Evolutionary conservation across 2,797 vertebrate species (phyloP).

Genomic region (Paramormyrops hopkinsi): DNA sequence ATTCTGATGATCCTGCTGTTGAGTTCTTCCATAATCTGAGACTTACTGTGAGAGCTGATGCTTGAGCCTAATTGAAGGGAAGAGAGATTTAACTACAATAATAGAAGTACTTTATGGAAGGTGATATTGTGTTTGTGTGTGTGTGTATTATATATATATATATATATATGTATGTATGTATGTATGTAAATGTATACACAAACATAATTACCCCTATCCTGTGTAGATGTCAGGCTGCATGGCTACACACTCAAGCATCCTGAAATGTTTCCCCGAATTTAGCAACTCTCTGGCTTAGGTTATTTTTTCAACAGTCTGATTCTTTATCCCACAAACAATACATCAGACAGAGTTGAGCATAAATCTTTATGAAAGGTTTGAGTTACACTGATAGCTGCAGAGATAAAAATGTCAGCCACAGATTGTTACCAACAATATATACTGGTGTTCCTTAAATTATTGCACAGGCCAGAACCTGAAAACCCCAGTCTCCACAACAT

Average conservation of each 20-base stretch:
- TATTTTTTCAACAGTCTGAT: neutral
- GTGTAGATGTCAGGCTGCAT: neutral
- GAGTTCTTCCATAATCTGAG: neutral
- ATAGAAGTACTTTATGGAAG: neutral
- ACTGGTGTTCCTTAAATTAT: conserved; percentile 2
- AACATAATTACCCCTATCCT: neutral
- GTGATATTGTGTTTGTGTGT: neutral
- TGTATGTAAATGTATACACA: too few species aligned
- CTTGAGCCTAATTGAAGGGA: too few species aligned
- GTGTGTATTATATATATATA: too few species aligned
- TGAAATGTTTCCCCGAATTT: neutral
- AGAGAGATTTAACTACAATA: neutral
- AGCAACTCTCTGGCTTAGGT: neutral
- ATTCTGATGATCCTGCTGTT: neutral
- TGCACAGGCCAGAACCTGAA: neutral
- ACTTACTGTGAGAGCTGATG: neutral
- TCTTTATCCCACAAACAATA: neutral
- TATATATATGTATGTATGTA: too few species aligned
- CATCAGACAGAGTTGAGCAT: neutral
- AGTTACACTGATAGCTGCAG: neutral
- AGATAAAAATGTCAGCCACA: neutral
- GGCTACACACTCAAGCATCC: neutral
- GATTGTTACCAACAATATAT: neutral
- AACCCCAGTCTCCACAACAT: neutral
- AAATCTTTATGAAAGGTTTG: conserved; percentile 10